Evolutionary conservation across 2,888 invertebrate genomes (phyloP).

Genomic region (Parnassius mnemosyne): DNA sequence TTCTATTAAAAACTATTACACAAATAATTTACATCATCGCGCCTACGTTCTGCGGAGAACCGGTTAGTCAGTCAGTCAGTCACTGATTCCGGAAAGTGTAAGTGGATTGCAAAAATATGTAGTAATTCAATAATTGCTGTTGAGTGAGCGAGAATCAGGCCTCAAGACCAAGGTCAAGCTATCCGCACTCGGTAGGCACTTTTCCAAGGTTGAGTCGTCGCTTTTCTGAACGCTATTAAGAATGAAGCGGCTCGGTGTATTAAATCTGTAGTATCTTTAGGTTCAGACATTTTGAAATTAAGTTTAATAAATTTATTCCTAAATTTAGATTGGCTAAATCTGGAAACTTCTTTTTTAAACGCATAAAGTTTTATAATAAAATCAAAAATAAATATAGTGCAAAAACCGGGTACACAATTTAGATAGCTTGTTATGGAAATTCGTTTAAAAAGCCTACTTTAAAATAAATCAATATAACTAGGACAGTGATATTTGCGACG

Average conservation of each 20-base stretch:
- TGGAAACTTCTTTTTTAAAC: no score
- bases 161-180: constrained; percentile 67
- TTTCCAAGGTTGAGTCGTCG: constrained; percentile 9
- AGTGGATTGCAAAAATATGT: constrained; percentile 25
- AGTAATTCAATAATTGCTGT: constrained; percentile 42
- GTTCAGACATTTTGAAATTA: no score
- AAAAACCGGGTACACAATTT: no score
- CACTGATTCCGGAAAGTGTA: constrained; percentile 3
- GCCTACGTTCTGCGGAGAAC: constrained; percentile 10
- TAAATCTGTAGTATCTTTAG: no score
- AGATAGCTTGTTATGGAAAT: no score
- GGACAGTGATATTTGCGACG: no score
- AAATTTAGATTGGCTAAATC: no score
- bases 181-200: constrained; percentile 15
- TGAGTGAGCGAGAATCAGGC: constrained; percentile 67
- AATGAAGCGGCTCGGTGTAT: neutral
- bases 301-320: no score
- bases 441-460: no score
- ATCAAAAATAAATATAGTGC: no score
- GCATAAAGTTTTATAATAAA: no score
- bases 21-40: neutral
- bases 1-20: constrained; percentile 2
- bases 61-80: constrained; percentile 5
- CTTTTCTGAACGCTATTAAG: constrained; percentile 30
- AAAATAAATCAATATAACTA: no score